Base-by-base conservation (phyloP, 2,888 invertebrate species). In the Mantis religiosa region DNA sequence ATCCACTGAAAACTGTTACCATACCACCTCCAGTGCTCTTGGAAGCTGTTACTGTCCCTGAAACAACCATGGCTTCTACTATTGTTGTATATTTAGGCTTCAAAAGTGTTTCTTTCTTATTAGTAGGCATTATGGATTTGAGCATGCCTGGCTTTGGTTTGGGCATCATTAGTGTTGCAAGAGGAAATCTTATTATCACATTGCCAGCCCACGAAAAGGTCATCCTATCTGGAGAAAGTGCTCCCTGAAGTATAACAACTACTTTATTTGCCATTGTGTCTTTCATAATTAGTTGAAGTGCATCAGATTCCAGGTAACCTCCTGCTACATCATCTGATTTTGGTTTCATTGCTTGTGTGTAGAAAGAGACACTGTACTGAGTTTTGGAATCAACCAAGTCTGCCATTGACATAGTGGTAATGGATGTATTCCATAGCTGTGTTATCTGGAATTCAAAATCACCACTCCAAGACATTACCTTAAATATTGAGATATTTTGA, bases 141-240 rank as follows among this genome's bases (percentile, higher is more conserved):
- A 41, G 41, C 41, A 41, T 41, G 20, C 20, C 20, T 71, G 54
- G 54, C 3, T 20, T 71, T 71, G 54, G 54, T 25, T 71, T 15
- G 0, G 54, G 54, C 20, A 71, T 15, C 54, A 71, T 71, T 25
- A 71, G 3, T 3, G 54, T 71, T 71, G 54, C 20, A 71, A 71
- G 54, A 71, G 82, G 87, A 25, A 87, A 20, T n/a, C 82, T 30
- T 25, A 87, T n/a, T 27, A 34, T 34, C 54, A 89, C 81, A 28
- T 85, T 89, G 9, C 89, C 89, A 27, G 27, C 41, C 89, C 89
- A 89, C 83, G 87, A 88, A 88, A 91, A 91, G 1, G 30, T 28
- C 83, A 84, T 90, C 30, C 89, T 89, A 85, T 90, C 90, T 8
- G 88, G 88, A 12, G 90, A 90, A 88, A 89, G 90, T 30, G 89